Evolutionary conservation across 2,888 invertebrate species (phyloP), one percentile per base, ranked within the genome.

Genomic region (Xylota segnis): DNA sequence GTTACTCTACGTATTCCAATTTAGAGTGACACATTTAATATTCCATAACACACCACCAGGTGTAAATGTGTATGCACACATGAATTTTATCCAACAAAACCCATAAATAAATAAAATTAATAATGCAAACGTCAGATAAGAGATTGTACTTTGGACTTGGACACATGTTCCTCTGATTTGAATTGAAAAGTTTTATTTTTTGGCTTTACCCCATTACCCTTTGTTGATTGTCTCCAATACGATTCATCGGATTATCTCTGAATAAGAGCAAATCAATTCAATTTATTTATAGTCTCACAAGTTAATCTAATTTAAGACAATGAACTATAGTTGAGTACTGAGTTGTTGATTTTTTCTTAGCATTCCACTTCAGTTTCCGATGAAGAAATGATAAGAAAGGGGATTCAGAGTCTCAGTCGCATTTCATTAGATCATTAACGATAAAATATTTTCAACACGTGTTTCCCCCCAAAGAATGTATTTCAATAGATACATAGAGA

Each of bases 201-300:
- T 29, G 40, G 32, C 5, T 32, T 32, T 34, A 2, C 1, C 9
- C 7, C 34, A 9, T 34, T 2, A 14, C 2, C 10, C 47, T 18
- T 10, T 18, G 47, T 47, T 29, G 27, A 45, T 29, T 45, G 27
- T 14, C 18, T 18, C 34, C 65, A n/a, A 47, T 10, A 29, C 9
- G 12, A 34, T n/a, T 50, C 34, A 47, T 5, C 5, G 6, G 32
- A 63, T 32, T 63, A 63, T 34, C 63, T 63, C 29, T 12, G 10
- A 63, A 32, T 16, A 16, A 47, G 45, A 45, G 27, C 14, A 3
- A n/a, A 45, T 23, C 23, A 61, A 43, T 27, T 14, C 7, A 29
- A 47, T 47, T 47, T 65, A 65, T 65, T 34, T 65, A 47, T 50
- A 65, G 47, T 10, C 18, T 18, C 18, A 34, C 12, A 34, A n/a